phyloP scores from a whole-genome alignment of 2,797 vertebrate species.

The Anguilla anguilla region DNA sequence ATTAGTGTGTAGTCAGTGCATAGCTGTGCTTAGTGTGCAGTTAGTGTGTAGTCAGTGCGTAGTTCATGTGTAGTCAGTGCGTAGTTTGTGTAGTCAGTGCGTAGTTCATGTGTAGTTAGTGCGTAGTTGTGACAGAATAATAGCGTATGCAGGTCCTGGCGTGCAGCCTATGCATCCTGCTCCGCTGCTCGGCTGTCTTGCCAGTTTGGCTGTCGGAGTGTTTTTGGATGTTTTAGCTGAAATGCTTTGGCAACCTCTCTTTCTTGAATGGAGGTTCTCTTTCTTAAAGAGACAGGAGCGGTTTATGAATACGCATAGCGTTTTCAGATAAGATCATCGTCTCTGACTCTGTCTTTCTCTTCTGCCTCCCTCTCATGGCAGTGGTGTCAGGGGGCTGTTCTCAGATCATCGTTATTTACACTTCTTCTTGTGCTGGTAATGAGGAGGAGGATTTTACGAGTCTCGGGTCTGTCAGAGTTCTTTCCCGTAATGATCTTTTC shows the following conservation, averaged over 20 bases:
- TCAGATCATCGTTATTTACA: background rate
- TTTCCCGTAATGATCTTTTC: background rate
- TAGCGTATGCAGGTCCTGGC: slow-evolving; percentile 1
- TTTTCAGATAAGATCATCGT: slow-evolving; percentile 5
- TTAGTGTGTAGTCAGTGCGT: slow-evolving; percentile 6
- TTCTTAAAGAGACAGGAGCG: slow-evolving; percentile 66
- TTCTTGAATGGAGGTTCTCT: slow-evolving; percentile 60
- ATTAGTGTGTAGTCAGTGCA: background rate
- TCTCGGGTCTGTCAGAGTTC: background rate
- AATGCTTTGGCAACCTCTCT: slow-evolving; percentile 57
- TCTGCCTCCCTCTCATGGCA: background rate
- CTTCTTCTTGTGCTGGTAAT: background rate
- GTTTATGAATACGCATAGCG: slow-evolving; percentile 39
- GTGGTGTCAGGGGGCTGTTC: background rate
- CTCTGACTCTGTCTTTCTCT: background rate
- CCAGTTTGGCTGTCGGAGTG: slow-evolving; percentile 34
- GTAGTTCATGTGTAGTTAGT: background rate
- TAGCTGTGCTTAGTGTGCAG: background rate
- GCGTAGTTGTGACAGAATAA: background rate
- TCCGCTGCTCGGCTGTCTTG: slow-evolving; percentile 10
- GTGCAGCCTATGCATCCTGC: background rate
- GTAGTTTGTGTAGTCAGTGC: background rate
- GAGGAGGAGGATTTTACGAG: background rate
- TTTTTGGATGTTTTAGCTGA: slow-evolving; percentile 55
- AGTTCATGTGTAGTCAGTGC: too few relatives aligned